Percentiles rank a stretch among this genome's conserved stretches.
Evolutionary conservation across 2,888 invertebrate species (phyloP).

Genomic region (Brassicogethes aeneus): DNA sequence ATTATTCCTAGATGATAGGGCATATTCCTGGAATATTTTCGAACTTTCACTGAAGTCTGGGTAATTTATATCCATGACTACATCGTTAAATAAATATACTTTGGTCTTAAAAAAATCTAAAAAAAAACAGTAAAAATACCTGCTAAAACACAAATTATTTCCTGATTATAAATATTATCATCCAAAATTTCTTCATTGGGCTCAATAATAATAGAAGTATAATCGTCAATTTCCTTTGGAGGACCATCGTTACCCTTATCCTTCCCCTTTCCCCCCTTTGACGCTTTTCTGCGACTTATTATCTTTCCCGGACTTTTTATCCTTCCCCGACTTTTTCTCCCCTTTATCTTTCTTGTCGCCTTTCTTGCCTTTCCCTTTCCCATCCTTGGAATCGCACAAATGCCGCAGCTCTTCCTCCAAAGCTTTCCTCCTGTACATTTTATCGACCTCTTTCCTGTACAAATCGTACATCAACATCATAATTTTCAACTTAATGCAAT

Average conservation of each 20-base stretch:
- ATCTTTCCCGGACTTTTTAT: not conserved
- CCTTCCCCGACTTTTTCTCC: not conserved
- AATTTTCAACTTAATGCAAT: slow-evolving; percentile 24
- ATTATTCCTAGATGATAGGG: too few species aligned
- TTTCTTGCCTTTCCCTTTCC: not conserved
- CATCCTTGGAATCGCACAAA: not conserved
- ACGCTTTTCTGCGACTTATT: not conserved
- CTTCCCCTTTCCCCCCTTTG: slow-evolving; percentile 2
- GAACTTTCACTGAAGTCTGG: too few species aligned
- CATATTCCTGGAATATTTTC: too few species aligned
- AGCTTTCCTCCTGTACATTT: slow-evolving; percentile 17
- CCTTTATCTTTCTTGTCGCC: slow-evolving; percentile 13
- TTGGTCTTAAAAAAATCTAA: too few species aligned
- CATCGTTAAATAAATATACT: too few species aligned
- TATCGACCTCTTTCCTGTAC: slow-evolving; percentile 17
- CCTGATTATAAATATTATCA: slow-evolving; percentile 22
- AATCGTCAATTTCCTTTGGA: slow-evolving; percentile 14
- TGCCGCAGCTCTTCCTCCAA: slow-evolving; percentile 16
- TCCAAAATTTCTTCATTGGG: slow-evolving; percentile 22
- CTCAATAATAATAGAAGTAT: slow-evolving; percentile 16
- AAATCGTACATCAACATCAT: slow-evolving; percentile 24
- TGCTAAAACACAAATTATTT: slow-evolving; percentile 23
- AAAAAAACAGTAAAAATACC: slow-evolving; percentile 14
- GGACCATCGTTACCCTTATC: slow-evolving; percentile 1
- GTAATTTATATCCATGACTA: too few species aligned